Base-by-base conservation (phyloP, 2,888 invertebrate genomes). In the Pandemis heparana region DNA sequence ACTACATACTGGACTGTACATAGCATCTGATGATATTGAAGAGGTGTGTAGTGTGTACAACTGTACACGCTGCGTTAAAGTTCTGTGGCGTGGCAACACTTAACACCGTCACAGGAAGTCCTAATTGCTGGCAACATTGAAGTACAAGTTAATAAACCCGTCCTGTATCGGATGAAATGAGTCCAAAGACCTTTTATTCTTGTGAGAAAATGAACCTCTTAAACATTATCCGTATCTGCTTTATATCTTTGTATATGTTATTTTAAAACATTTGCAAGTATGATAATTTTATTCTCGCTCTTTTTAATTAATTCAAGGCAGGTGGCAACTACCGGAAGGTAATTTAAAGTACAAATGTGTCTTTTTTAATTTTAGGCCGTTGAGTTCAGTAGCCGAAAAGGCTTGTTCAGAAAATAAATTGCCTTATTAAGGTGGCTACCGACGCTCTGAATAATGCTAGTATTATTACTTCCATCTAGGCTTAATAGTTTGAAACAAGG, bases 81-180 rank as follows among this genome's bases (percentile, higher is more conserved):
- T 23, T 63, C 43, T 18, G 41, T 18, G 18, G 46, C 46, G 41
- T 18, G 18, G 46, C 46, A 5, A 63, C 63, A 63, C 46, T 63
- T 63, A 48, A 16, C 68, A 41, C 64, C 65, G 69, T 61, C 81
- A 77, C 86, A 87, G 91, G 90, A 91, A 89, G 87, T 87, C 86
- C 83, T 90, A 90, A 90, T 91, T 88, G 82, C 85, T 78, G 77
- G 77, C 77, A 77, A 61, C 69, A 63, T 60, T 74, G 69, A 69
- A 71, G 66, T 66, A 63, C 62, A 62, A 53, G 72, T 68, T 72
- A 71, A 68, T 71, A 65, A 75, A 75, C 75, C 75, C 69, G 75
- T 72, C 72, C 60, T 62, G 53, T 63, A 71, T 71, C 66, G 59
- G 70, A 65, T 61, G 56, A 70, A 74, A 75, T 61, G 66, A 66